Evolutionary conservation across 2,888 invertebrate genomes (phyloP).

Genomic region (Protodeltote pygarga): DNA sequence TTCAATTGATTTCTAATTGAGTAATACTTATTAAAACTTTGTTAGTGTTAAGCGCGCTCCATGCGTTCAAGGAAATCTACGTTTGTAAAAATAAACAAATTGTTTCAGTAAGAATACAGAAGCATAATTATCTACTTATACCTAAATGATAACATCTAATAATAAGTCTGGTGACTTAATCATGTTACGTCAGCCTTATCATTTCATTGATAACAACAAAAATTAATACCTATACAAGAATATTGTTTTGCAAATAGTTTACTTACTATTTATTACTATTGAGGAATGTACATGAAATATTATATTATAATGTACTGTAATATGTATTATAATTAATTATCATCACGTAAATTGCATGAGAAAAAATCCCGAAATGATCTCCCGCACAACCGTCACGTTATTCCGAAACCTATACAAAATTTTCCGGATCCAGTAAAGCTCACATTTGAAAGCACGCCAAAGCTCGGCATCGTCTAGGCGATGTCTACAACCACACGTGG

Average conservation of each 20-base stretch:
- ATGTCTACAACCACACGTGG: conserved; percentile 73
- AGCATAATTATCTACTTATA: no score
- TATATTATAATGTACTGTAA: no score
- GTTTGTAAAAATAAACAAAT: conserved; percentile 10
- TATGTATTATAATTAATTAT: no score
- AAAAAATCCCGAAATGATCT: no score
- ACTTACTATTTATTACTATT: conserved; percentile 29
- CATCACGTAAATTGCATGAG: no score
- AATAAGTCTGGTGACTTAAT: conserved; percentile 37
- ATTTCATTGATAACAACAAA: conserved; percentile 44
- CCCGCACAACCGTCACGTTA: not conserved
- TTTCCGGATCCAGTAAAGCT: conserved; percentile 22
- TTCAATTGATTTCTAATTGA: no score
- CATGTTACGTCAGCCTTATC: conserved; percentile 42
- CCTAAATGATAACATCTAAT: conserved; percentile 19
- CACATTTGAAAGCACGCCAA: conserved; percentile 43
- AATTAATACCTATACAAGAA: conserved; percentile 17
- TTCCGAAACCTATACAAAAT: conserved; percentile 7
- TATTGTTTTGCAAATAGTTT: conserved; percentile 1
- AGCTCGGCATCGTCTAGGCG: conserved; percentile 66
- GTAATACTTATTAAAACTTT: no score
- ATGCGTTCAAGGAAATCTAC: no score
- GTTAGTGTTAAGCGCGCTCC: no score
- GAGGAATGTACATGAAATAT: no score
- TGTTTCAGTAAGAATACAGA: conserved; percentile 14